A percentile compares a stretch with the other conserved stretches of the same genome.
Evolutionary conservation across 1,140 invertebrate species (phyloP).

Genomic region (Trichomalopsis sarcophagae): DNA sequence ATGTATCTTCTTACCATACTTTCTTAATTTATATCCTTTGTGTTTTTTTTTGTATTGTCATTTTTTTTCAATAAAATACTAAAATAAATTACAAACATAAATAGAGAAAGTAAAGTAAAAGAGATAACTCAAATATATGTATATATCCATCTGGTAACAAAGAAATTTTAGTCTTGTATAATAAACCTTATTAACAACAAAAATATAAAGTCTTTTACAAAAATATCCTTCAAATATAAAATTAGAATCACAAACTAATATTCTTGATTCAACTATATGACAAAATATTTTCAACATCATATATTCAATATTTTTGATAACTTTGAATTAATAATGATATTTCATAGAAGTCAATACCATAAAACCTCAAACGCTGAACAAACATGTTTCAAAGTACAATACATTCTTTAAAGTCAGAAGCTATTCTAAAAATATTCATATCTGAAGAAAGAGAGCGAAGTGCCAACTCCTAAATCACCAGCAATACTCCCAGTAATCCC

Average conservation of each 20-base stretch:
- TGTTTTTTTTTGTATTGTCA: neutral
- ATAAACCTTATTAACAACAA: too few relatives aligned
- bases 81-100: neutral
- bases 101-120: neutral
- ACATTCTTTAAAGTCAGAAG: constrained; percentile 37
- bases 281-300: neutral
- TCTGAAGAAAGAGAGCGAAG: constrained; percentile 29
- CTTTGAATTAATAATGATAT: neutral
- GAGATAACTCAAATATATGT: neutral
- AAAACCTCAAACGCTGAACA: neutral
- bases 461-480: constrained; percentile 39
- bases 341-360: neutral
- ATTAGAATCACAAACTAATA: too few relatives aligned
- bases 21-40: neutral
- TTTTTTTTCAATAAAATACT: neutral
- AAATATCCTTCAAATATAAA: too few relatives aligned
- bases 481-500: constrained; percentile 34
- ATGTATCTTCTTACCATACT: neutral
- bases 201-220: too few relatives aligned
- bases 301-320: neutral
- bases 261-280: too few relatives aligned
- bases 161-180: too few relatives aligned
- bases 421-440: constrained; percentile 41
- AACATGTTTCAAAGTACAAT: neutral
- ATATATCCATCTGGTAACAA: too few relatives aligned